Evolutionary conservation across 2,113 vertebrate species (phyloP).

Genomic region (Daboia siamensis): DNA sequence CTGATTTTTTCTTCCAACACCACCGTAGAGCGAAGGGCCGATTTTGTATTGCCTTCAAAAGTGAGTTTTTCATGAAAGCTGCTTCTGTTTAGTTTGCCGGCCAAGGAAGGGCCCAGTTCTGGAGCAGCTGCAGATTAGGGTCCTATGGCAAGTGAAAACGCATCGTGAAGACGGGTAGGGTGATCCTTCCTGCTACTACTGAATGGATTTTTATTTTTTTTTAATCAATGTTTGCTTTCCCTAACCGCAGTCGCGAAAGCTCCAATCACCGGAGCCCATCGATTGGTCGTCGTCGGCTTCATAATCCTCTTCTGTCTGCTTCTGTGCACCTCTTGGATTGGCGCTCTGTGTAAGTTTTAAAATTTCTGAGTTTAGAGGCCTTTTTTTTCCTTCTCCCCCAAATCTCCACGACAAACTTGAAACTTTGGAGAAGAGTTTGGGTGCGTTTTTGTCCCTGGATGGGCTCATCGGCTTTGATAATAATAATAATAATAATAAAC

Average conservation of each 20-base stretch:
- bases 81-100: not conserved
- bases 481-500: no score
- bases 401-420: not conserved
- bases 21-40: no score
- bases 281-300: not conserved
- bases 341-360: not conserved
- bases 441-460: not conserved
- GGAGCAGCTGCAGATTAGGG: not conserved
- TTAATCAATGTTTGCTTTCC: not conserved
- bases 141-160: not conserved
- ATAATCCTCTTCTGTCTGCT: not conserved
- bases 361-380: not conserved
- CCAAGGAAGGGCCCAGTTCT: not conserved
- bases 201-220: not conserved
- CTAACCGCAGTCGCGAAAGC: not conserved
- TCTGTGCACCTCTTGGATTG: not conserved
- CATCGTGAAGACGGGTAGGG: not conserved
- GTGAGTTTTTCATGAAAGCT: no score
- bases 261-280: not conserved
- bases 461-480: no score
- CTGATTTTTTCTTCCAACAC: no score
- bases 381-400: not conserved
- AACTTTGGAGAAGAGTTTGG: not conserved
- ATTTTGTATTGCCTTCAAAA: no score
- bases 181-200: not conserved